Evolutionary conservation across 2,113 vertebrate species (phyloP).

Genomic region (Chloroceryle aenea): DNA sequence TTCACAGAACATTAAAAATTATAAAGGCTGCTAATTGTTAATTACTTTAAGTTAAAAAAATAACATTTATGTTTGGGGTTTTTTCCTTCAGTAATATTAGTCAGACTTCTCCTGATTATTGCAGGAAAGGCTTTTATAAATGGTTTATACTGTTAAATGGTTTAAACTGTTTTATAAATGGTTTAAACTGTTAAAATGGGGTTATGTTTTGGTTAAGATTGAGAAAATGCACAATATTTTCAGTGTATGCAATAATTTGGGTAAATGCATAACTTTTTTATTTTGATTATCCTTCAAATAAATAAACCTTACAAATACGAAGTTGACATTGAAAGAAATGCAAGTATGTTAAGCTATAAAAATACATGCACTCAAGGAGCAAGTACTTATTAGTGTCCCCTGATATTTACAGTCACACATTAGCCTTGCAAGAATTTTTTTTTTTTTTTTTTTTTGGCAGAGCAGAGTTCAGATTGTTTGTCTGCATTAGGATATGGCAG

Average conservation of each 20-base stretch:
- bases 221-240: neutral
- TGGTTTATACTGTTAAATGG: neutral
- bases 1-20: neutral
- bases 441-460: neutral
- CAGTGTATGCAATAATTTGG: neutral
- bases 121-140: neutral
- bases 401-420: neutral
- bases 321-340: neutral
- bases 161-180: neutral
- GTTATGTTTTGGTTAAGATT: neutral
- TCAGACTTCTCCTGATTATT: neutral
- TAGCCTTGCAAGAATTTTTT: neutral
- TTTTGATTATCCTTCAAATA: neutral
- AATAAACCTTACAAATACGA: neutral
- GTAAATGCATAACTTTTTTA: neutral
- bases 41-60: neutral
- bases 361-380: neutral
- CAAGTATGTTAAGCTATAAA: neutral
- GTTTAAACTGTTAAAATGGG: neutral
- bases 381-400: neutral
- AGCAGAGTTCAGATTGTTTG: neutral
- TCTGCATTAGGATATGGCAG: neutral
- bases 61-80: neutral
- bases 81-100: neutral
- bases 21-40: neutral